Base-by-base conservation (phyloP, 30 jellyfish, hydroid and myxozoan genomes). In the Pseudorhiza aurosa region DNA sequence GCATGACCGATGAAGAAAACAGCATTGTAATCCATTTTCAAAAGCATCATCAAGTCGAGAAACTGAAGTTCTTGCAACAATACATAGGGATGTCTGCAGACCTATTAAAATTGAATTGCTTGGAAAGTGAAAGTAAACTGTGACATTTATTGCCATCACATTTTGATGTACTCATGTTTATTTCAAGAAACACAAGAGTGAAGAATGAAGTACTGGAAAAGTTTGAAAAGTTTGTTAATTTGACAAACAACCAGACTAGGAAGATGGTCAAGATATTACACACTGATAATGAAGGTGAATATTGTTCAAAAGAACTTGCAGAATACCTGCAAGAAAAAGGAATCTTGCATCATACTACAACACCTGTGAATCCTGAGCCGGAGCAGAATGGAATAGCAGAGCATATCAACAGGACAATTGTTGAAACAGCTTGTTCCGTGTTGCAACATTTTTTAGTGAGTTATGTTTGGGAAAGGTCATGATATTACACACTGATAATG, bases 211-310 rank as follows among this genome's bases (percentile, higher is more conserved):
- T 75, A 14, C 62, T 75, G 21, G 88, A 58, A 24, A 75, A 75
- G 56, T 39, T 75, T 22, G 58, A 39, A 40, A 79, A 37, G 42
- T 75, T 75, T 57, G 78, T 75, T 68, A 75, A 75, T 58, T 11
- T 57, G 18, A 18, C 57, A 11, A 44, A 39, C 51, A 75, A 37
- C 32, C 36, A 24, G 29, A 36, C 88, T 37, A 68, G 88, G 25
- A 58, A 57, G 17, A 21, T 35, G 21, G 88, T 75, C 2, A 56
- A 75, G 35, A 35, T 4, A 5, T 30, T 73, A 6, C 83, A 72
- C 28, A 36, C 88, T 9, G 88, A 75, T 36, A 75, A 75, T 75
- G 79, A 79, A 56, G 88, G 79, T 57, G 88, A 75, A 75, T 56
- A 53, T 57, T 37, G 69, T 30, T 75, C 78, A 31, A 56, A 22